Evolutionary conservation across 2,113 vertebrate species (phyloP), one percentile per base, ranked within the genome.

Genomic region (Pagrus major): DNA sequence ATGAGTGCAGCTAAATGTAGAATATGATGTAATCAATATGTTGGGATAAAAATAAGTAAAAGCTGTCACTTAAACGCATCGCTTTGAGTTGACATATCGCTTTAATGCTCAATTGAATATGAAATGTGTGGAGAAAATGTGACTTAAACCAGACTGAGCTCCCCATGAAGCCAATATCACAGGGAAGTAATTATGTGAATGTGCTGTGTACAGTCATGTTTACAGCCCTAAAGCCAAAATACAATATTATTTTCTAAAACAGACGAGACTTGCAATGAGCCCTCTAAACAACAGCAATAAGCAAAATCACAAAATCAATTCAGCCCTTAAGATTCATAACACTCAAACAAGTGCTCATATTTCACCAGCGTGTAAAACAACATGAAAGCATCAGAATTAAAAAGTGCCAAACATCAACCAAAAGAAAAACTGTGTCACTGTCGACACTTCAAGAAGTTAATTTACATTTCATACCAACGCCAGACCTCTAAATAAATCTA

Each of bases 111-210:
- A 23, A 11, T 3, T 51, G 21, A 47, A 64, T 11, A 55, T 44
- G 18, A 75, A 52, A 64, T 59, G 55, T 75, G 42, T 29, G 29
- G 60, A 42, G 31, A 68, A 42, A 75, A 66, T 59, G 25, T 8
- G 51, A 54, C 51, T 49, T 23, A 71, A 41, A 39, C 39, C 31
- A 56, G n/a, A 47, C 44, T 51, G 56, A 60, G 27, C 35, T 51
- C 37, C n/a, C 67, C 6, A 25, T 74, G 60, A 65, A 69, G 52
- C 29, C 55, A 77, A 25, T 65, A 52, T 76, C 37, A 44, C 68
- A 80, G 6, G 25, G 25, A 65, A 47, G 29, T 60, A 74, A 66
- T 67, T 52, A 73, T 54, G 47, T 41, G 63, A 31, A 59, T 23
- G 14, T 3, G 20, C 41, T 47, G 29, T 25, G 27, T 49, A 39